Conservation (phyloP, 2,888 invertebrate genomes). For the Dolichopus griseipennis region DNA sequence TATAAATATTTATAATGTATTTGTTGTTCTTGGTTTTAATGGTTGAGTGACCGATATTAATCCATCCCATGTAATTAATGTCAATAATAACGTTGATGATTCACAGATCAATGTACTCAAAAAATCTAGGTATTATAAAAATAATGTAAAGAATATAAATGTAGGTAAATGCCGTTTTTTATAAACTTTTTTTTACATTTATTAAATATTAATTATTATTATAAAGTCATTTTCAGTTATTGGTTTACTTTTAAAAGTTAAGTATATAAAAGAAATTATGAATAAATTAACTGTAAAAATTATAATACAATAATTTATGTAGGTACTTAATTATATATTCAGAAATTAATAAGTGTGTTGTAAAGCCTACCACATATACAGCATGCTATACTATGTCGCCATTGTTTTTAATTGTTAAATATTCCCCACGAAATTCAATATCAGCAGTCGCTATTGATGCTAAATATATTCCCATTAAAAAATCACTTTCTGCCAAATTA, state of each 20-base stretch:
- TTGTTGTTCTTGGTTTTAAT: conserved; percentile 39
- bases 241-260: no score
- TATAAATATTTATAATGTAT: conserved; percentile 27
- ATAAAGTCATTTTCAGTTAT: no score
- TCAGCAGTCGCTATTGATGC: conserved; percentile 52
- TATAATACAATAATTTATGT: no score
- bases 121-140: conserved; percentile 41
- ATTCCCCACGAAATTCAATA: conserved; percentile 46
- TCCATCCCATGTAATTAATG: conserved; percentile 54
- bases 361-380: conserved; percentile 46
- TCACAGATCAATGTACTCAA: conserved; percentile 53
- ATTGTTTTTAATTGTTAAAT: conserved; percentile 49
- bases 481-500: conserved; percentile 53
- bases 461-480: conserved; percentile 55
- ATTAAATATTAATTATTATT: no score
- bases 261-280: no score
- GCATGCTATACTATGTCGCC: conserved; percentile 51
- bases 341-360: neutral
- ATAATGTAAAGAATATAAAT: neutral
- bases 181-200: no score
- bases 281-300: neutral
- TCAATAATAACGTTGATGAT: conserved; percentile 52
- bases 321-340: neutral
- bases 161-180: neutral
- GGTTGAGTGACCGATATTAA: conserved; percentile 53